phyloP scores from a whole-genome alignment of 2,888 invertebrate genomes.

The Coenonympha glycerion region DNA sequence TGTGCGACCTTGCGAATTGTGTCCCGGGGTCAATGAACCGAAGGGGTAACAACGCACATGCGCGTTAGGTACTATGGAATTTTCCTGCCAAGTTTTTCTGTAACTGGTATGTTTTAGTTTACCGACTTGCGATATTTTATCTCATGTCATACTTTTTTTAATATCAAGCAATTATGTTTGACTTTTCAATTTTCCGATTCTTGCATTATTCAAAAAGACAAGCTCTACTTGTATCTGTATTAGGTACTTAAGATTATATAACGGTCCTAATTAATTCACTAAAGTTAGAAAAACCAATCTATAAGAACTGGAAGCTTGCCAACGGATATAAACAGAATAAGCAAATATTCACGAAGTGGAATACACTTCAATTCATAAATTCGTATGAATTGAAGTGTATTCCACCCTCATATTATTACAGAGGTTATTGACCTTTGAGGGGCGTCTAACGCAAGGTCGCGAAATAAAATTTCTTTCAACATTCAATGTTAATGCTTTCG shows the following conservation, averaged over 20 bases:
- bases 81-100: neutral
- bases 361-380: neutral
- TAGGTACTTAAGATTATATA: too few species aligned
- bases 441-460: constrained; percentile 21
- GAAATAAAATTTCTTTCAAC: constrained; percentile 4
- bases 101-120: neutral
- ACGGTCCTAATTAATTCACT: too few species aligned
- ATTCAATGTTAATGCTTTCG: neutral
- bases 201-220: too few species aligned
- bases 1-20: constrained; percentile 2
- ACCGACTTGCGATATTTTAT: neutral
- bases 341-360: neutral
- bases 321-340: too few species aligned
- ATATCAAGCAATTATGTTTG: too few species aligned
- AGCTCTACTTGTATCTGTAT: too few species aligned
- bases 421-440: constrained; percentile 30
- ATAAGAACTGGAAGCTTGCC: too few species aligned
- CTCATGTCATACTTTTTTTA: too few species aligned
- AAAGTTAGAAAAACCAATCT: too few species aligned
- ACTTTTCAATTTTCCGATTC: too few species aligned
- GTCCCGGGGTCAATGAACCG: constrained; percentile 5
- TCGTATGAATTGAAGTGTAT: constrained; percentile 15
- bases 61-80: neutral
- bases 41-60: neutral
- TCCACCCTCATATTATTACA: constrained; percentile 24